A percentile compares a stretch with the other conserved stretches of the same genome.
Evolutionary conservation across 2,888 invertebrate genomes (phyloP).

Genomic region (Stratiomys singularior): DNA sequence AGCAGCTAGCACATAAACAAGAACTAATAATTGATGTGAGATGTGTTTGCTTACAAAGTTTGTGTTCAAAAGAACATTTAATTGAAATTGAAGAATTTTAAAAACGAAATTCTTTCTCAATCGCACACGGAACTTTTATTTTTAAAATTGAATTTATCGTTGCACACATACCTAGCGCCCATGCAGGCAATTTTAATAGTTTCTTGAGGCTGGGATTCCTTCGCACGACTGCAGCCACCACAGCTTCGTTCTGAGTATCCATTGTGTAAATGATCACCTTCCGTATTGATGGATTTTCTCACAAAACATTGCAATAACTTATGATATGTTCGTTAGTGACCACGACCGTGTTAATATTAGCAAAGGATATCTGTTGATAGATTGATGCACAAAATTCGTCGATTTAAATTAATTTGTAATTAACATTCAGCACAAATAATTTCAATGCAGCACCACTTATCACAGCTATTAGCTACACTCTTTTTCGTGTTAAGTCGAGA

Average conservation of each 20-base stretch:
- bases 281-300: too few species aligned
- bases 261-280: neutral
- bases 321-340: too few species aligned
- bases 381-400: too few species aligned
- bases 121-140: neutral
- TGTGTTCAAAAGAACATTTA: neutral
- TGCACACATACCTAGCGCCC: slow-evolving; percentile 61
- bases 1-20: neutral
- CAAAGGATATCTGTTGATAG: too few species aligned
- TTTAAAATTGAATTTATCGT: neutral
- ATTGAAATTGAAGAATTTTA: neutral
- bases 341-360: too few species aligned
- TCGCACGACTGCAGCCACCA: slow-evolving; percentile 60
- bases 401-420: neutral
- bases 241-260: slow-evolving; percentile 53
- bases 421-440: neutral
- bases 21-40: neutral
- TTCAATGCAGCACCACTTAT: neutral
- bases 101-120: neutral
- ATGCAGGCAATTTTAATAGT: slow-evolving; percentile 59
- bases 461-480: neutral
- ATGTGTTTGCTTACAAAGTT: neutral
- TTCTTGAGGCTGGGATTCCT: slow-evolving; percentile 63
- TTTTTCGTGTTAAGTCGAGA: too few species aligned
- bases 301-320: too few species aligned